phyloP scores from a whole-genome alignment of 2,113 vertebrate genomes.

The Oryzias celebensis region DNA sequence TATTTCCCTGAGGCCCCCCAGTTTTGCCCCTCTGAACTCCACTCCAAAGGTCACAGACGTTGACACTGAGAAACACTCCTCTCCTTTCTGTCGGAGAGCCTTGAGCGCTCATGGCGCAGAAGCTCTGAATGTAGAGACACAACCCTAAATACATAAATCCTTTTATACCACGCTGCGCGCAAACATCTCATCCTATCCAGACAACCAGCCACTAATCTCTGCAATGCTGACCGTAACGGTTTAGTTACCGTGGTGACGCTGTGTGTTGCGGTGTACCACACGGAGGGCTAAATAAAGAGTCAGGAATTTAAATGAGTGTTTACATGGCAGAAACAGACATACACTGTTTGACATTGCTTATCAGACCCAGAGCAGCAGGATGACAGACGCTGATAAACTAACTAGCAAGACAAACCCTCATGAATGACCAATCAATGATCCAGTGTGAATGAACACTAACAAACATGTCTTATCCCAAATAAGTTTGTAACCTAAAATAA shows the following conservation, averaged over 20 bases:
- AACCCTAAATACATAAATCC: conserved; percentile 52
- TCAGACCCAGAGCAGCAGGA: conserved; percentile 18
- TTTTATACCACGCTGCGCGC: conserved; percentile 21
- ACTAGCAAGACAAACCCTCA: too few relatives aligned
- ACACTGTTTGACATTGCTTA: conserved; percentile 25
- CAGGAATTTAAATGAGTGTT: conserved; percentile 40
- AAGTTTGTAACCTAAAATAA: too few relatives aligned
- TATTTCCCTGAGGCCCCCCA: background rate
- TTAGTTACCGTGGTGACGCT: conserved; percentile 47
- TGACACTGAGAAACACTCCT: conserved; percentile 41
- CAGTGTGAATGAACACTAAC: too few relatives aligned
- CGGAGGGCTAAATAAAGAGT: conserved; percentile 22
- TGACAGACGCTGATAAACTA: conserved; percentile 1
- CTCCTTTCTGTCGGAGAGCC: conserved; percentile 34
- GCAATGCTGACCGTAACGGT: conserved; percentile 40
- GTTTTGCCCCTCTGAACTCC: conserved; percentile 30
- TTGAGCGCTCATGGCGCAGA: conserved; percentile 38
- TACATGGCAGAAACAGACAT: conserved; percentile 48
- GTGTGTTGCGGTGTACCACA: conserved; percentile 29
- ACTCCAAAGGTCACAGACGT: conserved; percentile 50
- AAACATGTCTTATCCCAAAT: too few relatives aligned
- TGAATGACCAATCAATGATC: too few relatives aligned
- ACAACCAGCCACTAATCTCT: conserved; percentile 62
- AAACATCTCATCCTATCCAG: conserved; percentile 43
- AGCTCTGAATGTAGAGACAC: conserved; percentile 60